phyloP scores from a whole-genome alignment of 2,888 invertebrate genomes.

The Lycocerus yunnanus region DNA sequence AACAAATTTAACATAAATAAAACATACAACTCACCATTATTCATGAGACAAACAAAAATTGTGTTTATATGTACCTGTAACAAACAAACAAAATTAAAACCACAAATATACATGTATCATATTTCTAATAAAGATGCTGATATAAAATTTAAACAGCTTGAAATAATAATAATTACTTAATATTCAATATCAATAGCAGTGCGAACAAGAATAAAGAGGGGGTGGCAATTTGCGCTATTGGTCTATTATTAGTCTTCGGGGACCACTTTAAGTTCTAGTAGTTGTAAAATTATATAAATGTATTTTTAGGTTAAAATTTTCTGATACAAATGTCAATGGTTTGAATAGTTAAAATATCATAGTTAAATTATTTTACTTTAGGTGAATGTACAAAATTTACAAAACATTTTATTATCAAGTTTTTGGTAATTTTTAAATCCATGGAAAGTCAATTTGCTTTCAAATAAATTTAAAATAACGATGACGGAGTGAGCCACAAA shows the following conservation, averaged over 20 bases:
- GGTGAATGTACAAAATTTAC: not conserved
- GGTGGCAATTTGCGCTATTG: not conserved
- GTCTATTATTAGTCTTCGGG: not conserved
- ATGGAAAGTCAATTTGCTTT: conserved; percentile 37
- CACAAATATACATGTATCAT: not conserved
- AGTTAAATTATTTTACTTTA: not conserved
- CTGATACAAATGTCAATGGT: not conserved
- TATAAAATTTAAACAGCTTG: not conserved
- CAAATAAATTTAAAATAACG: conserved; percentile 35
- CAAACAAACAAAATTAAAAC: not conserved
- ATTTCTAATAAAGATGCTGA: not conserved
- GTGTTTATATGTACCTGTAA: not conserved
- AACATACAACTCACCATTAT: conserved; percentile 8
- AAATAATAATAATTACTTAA: not conserved
- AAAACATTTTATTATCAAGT: conserved; percentile 33
- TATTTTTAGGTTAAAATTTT: not conserved
- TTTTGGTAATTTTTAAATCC: conserved; percentile 35
- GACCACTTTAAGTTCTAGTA: not conserved
- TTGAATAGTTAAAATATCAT: not conserved
- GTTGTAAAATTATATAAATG: not conserved
- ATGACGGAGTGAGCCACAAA: conserved; percentile 22
- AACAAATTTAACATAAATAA: conserved; percentile 4
- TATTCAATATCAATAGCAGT: not conserved
- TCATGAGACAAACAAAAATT: conserved; percentile 17
- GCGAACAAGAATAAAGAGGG: not conserved